Evolutionary conservation across 2,113 vertebrate genomes (phyloP), one percentile per base, ranked within the genome.

Genomic region (Clarias magur): DNA sequence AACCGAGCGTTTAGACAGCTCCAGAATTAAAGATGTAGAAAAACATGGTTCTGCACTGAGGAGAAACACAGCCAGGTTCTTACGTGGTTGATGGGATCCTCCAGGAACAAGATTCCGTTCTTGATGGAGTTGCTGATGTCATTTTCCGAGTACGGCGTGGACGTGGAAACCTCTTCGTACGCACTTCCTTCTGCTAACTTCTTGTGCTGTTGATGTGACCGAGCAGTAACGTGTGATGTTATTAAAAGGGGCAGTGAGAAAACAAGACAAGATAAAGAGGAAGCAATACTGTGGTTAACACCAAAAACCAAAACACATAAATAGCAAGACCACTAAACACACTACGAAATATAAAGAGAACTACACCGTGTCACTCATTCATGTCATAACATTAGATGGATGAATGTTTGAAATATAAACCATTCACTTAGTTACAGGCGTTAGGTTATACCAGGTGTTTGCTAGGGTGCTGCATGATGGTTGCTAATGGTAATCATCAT

Each of bases 111-210:
- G 91, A 99, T 98, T 83, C 97, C 98, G 0, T 99, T 99, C 94
- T 99, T 99, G 93, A 99, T 98, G 84, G 98, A 99, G 95, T 99
- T 99, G 95, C 98, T 99, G 94, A 99, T 99, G 92, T 99, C 98
- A 0, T 98, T 99, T 93, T 99, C 98, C 0, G 97, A 98, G 92
- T 99, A 99, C 86, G 98, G 96, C 0, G 97, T 96, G 0, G 98
- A 97, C 0, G 96, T 96, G 56, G 97, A 98, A 70, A 99, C 95
- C 89, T 99, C 98, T 89, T 99, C 98, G 0, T 99, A 99, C 78
- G 98, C 96, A 17, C 98, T 99, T 91, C 98, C 98, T 89, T 99
- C 98, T 0, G 98, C 98, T 59, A 99, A 95, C 93, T 99, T 99
- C 95, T 99, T 99, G 95, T 99, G 98, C 98, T 99, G 90, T 10